Evolutionary conservation across 2,113 vertebrate genomes (phyloP), one percentile per base, ranked within the genome.

Genomic region (Suricata suricatta): DNA sequence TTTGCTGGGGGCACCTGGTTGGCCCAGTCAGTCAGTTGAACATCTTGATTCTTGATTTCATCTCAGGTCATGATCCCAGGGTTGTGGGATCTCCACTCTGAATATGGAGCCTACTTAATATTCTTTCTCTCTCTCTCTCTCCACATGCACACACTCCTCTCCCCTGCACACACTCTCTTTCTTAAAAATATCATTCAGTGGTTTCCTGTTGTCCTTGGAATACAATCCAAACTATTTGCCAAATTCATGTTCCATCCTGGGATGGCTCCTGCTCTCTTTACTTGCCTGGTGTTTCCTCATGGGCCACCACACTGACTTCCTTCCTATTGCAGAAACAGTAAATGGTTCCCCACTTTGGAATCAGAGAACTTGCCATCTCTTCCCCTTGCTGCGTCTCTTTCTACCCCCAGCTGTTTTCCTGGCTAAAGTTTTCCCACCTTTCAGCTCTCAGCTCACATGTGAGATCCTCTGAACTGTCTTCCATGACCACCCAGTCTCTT

Each of bases 211-310:
- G 16, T 64, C 7, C 23, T 83, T 52, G 19, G 47, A 79, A 21
- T 17, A 25, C 7, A 52, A 17, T 57, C 57, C 52, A 69, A 10
- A 44, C 35, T 76, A 41, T 15, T 8, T 19, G 12, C 38, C 16
- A 1, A 21, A 11, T 1, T 4, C 16, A 33, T 29, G 2, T 1
- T 3, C 31, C 4, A 1, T 29, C 17, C 63, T 52, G 2, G 19
- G 52, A 15, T 92, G 25, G 2, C 60, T 33, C 4, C 52, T 76
- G 29, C 25, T 12, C 0, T 33, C 47, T 81, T 84, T 27, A 12
- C 44, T 54, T 3, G 0, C 16, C 80, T 14, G 50, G n/a, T 50
- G 66, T 64, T 69, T 44, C 16, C 7, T 79, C n/a, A 6, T 9
- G 29, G 11, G 57, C 25, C 25, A 17, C 14, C 15, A 7, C 21